Evolutionary conservation across 2,888 invertebrate genomes (phyloP).

Genomic region (Mythimna lalbum): DNA sequence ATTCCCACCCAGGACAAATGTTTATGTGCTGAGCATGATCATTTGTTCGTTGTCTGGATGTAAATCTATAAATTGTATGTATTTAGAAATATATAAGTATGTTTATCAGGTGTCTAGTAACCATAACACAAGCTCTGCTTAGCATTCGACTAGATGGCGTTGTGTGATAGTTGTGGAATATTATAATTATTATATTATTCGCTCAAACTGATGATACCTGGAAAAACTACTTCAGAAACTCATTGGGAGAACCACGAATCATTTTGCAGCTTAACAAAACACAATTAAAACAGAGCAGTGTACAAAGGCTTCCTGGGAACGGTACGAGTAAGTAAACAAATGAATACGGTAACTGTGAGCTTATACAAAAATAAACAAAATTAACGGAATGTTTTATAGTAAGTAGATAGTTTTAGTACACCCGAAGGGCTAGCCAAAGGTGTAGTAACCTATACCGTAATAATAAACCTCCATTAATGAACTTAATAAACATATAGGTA

Average conservation of each 20-base stretch:
- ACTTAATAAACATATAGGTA: too few relatives aligned
- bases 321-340: constrained; percentile 5
- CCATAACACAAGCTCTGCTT: too few relatives aligned
- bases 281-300: constrained; percentile 41
- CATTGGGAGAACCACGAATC: constrained; percentile 18
- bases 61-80: too few relatives aligned
- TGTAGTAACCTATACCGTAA: neutral
- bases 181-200: too few relatives aligned
- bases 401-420: too few relatives aligned
- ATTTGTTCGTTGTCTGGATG: too few relatives aligned
- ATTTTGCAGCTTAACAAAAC: constrained; percentile 35
- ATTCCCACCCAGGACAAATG: too few relatives aligned
- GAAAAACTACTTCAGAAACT: constrained; percentile 11
- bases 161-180: too few relatives aligned
- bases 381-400: neutral
- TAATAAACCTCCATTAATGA: neutral
- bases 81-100: too few relatives aligned
- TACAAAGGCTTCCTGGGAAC: constrained; percentile 45
- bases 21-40: too few relatives aligned
- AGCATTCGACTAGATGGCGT: too few relatives aligned
- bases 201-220: neutral
- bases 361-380: neutral
- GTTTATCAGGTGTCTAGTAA: too few relatives aligned
- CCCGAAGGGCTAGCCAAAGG: neutral
- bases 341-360: neutral